phyloP scores from a whole-genome alignment of 2,797 vertebrate genomes.

The Fringilla coelebs region DNA sequence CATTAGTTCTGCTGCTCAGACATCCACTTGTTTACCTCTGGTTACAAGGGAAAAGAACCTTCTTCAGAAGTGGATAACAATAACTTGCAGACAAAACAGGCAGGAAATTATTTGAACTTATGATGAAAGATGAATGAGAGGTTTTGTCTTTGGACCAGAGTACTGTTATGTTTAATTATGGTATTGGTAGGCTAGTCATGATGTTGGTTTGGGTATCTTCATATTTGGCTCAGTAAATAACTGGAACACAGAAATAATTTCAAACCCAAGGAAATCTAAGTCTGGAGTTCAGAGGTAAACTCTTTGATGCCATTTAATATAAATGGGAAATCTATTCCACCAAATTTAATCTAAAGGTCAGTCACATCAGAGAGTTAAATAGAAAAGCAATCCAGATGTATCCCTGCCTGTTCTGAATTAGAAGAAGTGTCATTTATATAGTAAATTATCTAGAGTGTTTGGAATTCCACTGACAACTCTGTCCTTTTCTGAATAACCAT shows the following conservation, averaged over 20 bases:
- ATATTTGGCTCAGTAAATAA: constrained; percentile 45
- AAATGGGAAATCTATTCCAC: constrained; percentile 48
- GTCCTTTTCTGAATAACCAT: background rate
- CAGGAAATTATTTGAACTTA: constrained; percentile 32
- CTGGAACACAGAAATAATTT: constrained; percentile 32
- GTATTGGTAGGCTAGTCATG: constrained; percentile 10
- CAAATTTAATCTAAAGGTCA: constrained; percentile 68
- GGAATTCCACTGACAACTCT: background rate
- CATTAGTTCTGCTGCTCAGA: background rate
- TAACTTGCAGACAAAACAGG: constrained; percentile 26
- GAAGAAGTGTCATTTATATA: constrained; percentile 36
- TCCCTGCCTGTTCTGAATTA: constrained; percentile 29
- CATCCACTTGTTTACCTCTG: background rate
- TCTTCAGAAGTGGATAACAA: background rate
- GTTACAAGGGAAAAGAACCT: background rate
- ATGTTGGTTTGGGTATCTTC: constrained; percentile 10
- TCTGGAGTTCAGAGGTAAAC: constrained; percentile 10
- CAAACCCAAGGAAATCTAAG: background rate
- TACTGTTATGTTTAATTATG: background rate
- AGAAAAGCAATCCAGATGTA: constrained; percentile 48
- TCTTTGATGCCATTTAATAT: constrained; percentile 57
- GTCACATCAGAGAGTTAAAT: constrained; percentile 14
- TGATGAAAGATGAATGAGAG: background rate
- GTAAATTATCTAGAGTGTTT: background rate
- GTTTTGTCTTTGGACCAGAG: background rate